Evolutionary conservation across 2,113 vertebrate species (phyloP).

Genomic region (Nyctibius bracteatus): DNA sequence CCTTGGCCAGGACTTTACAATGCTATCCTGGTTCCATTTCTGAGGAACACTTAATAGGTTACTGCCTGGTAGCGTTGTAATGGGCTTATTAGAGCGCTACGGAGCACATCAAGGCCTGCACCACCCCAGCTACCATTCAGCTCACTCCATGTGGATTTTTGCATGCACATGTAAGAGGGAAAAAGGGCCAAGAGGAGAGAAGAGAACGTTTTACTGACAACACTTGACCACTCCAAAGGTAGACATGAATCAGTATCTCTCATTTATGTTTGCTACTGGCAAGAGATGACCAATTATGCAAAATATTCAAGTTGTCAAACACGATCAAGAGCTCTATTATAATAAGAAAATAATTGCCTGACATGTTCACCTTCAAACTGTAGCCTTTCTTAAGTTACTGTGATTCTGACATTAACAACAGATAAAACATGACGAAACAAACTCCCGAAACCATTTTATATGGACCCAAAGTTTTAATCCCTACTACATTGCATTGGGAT

Average conservation of each 20-base stretch:
- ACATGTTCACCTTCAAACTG: neutral
- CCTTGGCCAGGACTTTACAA: neutral
- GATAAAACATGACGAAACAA: neutral
- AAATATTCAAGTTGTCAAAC: neutral
- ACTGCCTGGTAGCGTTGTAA: neutral
- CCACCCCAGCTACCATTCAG: accelerated
- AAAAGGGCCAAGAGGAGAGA: neutral
- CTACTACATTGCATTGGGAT: neutral
- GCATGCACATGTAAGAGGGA: neutral
- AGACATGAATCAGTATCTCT: neutral
- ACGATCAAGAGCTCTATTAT: neutral
- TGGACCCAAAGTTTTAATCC: neutral
- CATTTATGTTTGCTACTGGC: neutral
- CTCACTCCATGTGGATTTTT: neutral
- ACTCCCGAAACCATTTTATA: neutral
- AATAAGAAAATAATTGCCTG: neutral
- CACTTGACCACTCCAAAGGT: neutral
- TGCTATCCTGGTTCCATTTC: neutral
- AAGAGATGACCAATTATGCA: neutral
- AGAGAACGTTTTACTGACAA: neutral
- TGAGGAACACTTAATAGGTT: neutral
- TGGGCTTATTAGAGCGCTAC: neutral
- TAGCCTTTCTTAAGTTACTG: neutral
- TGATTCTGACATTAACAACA: neutral
- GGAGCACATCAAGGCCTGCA: neutral